Percentiles rank a stretch among this genome's conserved stretches.
phyloP scores from a whole-genome alignment of 1,140 invertebrate species.

The Drosophila aff. region DNA sequence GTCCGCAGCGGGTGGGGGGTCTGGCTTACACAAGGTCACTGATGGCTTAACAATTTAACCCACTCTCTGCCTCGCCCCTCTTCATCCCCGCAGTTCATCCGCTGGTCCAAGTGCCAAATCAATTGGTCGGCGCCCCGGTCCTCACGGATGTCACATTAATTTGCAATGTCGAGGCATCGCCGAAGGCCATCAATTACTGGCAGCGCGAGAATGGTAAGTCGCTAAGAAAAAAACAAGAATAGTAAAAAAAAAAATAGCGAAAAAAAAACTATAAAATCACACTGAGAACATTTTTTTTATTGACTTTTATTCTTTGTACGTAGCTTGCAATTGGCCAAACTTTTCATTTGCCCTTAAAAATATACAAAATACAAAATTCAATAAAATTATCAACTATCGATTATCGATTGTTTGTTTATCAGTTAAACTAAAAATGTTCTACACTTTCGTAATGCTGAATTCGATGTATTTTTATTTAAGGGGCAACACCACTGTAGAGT shows the following conservation, averaged over 20 bases:
- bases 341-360: background rate
- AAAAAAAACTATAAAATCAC: background rate
- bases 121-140: slow-evolving; percentile 92
- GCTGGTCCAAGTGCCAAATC: slow-evolving; percentile 93
- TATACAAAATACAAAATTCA: background rate
- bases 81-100: slow-evolving; percentile 89
- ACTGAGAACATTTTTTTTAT: slow-evolving; percentile 23
- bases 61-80: background rate
- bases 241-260: background rate
- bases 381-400: slow-evolving; percentile 7
- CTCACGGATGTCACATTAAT: slow-evolving; percentile 93
- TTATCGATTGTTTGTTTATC: slow-evolving; percentile 5
- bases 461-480: slow-evolving; percentile 15
- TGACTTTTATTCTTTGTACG: slow-evolving; percentile 4
- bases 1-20: background rate
- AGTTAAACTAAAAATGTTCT: slow-evolving; percentile 20
- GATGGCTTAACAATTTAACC: slow-evolving; percentile 47
- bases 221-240: background rate
- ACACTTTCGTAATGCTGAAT: slow-evolving; percentile 5
- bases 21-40: slow-evolving; percentile 40
- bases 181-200: slow-evolving; percentile 95
- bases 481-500: slow-evolving; percentile 13
- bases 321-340: slow-evolving; percentile 6
- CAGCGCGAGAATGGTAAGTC: slow-evolving; percentile 91
- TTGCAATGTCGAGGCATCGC: slow-evolving; percentile 94